Evolutionary conservation across 2,888 invertebrate genomes (phyloP), one percentile per base, ranked within the genome.

Genomic region (Metallyticus violacea): DNA sequence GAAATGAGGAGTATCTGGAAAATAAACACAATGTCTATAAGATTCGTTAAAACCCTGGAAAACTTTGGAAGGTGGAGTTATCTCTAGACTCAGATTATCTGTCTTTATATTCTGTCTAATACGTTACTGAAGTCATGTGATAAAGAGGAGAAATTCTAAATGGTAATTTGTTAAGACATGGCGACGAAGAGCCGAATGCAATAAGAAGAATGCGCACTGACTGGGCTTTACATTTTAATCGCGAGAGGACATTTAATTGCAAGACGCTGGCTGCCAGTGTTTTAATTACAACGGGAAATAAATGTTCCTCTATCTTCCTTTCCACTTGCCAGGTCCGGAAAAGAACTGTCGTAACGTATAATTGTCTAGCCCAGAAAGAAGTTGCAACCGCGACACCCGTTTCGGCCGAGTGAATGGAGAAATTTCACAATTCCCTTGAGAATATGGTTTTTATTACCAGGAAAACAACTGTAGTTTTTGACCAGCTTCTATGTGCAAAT

Each of bases 271-370:
- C n/a, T n/a, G 81, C 26, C 30, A n/a, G 81, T 26, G 81, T 81
- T 81, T 81, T 81, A 81, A 81, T 81, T 81, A 81, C 81, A 81
- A 9, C 81, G n/a, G 25, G 26, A 29, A 81, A 81, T 81, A 81
- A 81, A 81, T 81, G 81, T 40, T 7, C 1, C 40, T 30, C 22
- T 40, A 81, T 81, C 81, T 26, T 81, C 7, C 81, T 28, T 28
- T 81, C 81, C 40, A 62, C 40, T 62, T 62, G 40, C 40, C 40
- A 62, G 40, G 9, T 62, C 40, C 40, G 15, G 2, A 62, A 62
- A 62, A 22, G 15, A 62, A 62, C 40, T 62, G 40, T 62, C 40
- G 15, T 62, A 62, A 62, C 15, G 40, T 62, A 62, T 62, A 62
- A 62, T 62, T 62, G 15, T 62, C 40, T 15, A n/a, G n/a, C n/a